Evolutionary conservation across 2,888 invertebrate species (phyloP).

Genomic region (Tetranychus piercei): DNA sequence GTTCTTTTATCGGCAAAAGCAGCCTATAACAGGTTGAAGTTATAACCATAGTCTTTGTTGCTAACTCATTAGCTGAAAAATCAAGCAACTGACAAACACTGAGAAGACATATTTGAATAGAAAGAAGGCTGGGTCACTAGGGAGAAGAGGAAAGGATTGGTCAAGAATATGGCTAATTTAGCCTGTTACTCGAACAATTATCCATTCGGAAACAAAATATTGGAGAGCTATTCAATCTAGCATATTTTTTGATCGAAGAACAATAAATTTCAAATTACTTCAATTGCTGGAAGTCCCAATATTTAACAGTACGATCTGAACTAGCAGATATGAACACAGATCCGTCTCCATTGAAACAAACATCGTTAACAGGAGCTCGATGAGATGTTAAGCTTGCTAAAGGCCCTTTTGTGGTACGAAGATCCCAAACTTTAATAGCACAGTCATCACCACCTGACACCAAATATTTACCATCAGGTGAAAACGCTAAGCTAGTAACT

Average conservation of each 20-base stretch:
- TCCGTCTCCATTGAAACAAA: conserved; percentile 45
- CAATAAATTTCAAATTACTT: neutral
- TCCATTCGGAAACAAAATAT: too few relatives aligned
- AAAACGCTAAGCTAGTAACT: conserved; percentile 58
- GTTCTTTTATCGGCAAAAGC: too few relatives aligned
- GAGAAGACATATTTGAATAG: neutral
- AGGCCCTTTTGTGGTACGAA: conserved; percentile 43
- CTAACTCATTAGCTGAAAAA: too few relatives aligned
- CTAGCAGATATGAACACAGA: conserved; percentile 48
- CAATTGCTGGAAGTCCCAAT: conserved; percentile 41
- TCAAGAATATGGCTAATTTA: too few relatives aligned
- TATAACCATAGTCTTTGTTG: too few relatives aligned
- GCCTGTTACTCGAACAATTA: too few relatives aligned
- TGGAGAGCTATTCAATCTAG: too few relatives aligned
- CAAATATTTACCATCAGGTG: conserved; percentile 61
- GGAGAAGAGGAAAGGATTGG: too few relatives aligned
- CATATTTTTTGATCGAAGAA: too few relatives aligned
- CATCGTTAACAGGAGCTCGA: conserved; percentile 43
- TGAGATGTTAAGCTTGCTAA: conserved; percentile 47
- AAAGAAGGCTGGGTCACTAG: neutral
- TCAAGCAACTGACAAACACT: too few relatives aligned
- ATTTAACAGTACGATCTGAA: conserved; percentile 45
- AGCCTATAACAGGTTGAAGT: too few relatives aligned
- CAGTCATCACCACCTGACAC: conserved; percentile 63
- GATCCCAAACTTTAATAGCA: conserved; percentile 52